Evolutionary conservation across 1,140 invertebrate genomes (phyloP), one percentile per base, ranked within the genome.

Genomic region (Caenorhabditis remanei): DNA sequence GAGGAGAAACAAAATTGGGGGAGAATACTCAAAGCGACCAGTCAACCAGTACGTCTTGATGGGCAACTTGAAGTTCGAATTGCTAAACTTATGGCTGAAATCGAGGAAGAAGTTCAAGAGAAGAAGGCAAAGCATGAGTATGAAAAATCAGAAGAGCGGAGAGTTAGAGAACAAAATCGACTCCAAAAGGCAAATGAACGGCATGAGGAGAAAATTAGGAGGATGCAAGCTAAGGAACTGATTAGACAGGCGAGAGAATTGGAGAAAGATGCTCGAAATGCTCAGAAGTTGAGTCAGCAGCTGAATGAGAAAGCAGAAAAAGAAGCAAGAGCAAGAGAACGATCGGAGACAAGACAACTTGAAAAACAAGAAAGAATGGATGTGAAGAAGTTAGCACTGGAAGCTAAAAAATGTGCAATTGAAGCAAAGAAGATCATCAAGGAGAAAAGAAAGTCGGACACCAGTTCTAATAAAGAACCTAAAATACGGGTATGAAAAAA

Each of bases 1-100:
- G 87, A 88, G 40, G 87, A 88, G 24, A 53, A 56, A 40, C 4
- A 24, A 4, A 85, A 88, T 61, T 88, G 87, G 87, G 58, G 3
- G 13, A 75, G 83, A 53, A 2, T 88, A 19, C 71, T 87, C 2
- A 46, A 85, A 43, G 63, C 56, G 9, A 53, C 79, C 32, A 65
- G 58, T 32, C 46, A 56, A 9, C 86, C 86, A 3, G 21, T 41
- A 16, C 55, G 48, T 16, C 32, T 87, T 8, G 75, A 87, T 55
- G 86, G 71, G 6, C 24, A 24, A 9, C 86, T 87, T 16, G 19
- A 79, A 41, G 40, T 41, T 16, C 58, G 82, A 56, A 71, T 87
- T 8, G 75, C 48, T 6, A 83, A 65, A 65, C 4, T 87, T 53
- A 65, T 63, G 75, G 32, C 48, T 19, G 86, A 87, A 56, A 87